Evolutionary conservation across 1,140 invertebrate genomes (phyloP).

Genomic region (Scaptodrosophila lebanonensis): DNA sequence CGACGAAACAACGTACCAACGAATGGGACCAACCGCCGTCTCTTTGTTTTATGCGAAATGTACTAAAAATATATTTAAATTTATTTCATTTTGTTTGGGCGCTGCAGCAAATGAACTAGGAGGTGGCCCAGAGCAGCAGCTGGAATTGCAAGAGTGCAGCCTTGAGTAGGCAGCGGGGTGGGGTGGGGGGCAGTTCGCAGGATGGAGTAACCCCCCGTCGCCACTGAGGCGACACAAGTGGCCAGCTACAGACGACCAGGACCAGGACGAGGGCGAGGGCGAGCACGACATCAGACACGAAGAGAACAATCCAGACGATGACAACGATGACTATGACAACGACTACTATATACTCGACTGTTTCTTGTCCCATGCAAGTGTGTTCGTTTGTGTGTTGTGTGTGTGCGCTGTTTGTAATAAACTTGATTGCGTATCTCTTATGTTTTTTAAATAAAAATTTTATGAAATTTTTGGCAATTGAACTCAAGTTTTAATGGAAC

Average conservation of each 20-base stretch:
- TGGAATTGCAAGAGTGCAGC: slow-evolving; percentile 29
- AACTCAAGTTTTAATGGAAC: slow-evolving; percentile 74
- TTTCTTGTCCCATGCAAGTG: no score
- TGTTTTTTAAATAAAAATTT: slow-evolving; percentile 70
- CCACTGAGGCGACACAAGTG: slow-evolving; percentile 49
- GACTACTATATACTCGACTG: neutral
- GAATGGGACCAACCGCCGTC: slow-evolving; percentile 7
- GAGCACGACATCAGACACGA: no score
- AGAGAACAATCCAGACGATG: no score
- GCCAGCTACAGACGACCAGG: no score
- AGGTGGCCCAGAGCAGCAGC: slow-evolving; percentile 15
- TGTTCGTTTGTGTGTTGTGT: neutral
- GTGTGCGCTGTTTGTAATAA: slow-evolving; percentile 45
- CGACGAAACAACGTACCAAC: neutral
- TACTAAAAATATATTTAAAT: slow-evolving; percentile 76
- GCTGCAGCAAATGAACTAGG: slow-evolving; percentile 56
- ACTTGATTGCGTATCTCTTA: slow-evolving; percentile 70
- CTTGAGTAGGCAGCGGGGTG: slow-evolving; percentile 25
- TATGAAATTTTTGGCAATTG: slow-evolving; percentile 76
- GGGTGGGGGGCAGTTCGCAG: slow-evolving; percentile 1
- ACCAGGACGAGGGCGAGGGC: no score
- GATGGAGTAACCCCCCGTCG: slow-evolving; percentile 41
- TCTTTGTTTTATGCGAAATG: slow-evolving; percentile 74
- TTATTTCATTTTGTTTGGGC: slow-evolving; percentile 62
- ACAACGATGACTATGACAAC: slow-evolving; percentile 40